These are phyloP conservation scores for Bubalus kerabau DNA, from an alignment of 2,113 vertebrate species.

Conservation along the genomic window DNA sequence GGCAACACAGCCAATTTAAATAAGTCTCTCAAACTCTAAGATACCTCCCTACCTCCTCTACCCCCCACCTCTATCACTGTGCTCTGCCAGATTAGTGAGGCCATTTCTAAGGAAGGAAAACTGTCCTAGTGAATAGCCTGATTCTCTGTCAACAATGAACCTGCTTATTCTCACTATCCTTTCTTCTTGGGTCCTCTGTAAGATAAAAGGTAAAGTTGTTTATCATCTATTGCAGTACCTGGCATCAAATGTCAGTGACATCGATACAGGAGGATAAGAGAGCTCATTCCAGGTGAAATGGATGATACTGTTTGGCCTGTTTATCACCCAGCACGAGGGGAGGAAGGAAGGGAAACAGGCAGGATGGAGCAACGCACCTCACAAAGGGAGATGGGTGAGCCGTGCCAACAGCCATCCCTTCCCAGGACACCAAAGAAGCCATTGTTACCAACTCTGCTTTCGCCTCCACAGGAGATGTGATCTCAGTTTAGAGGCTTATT, in stretches of 20 bases:
- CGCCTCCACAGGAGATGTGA: not conserved
- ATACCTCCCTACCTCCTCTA: fast-evolving
- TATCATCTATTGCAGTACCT: not conserved
- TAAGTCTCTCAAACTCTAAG: not conserved
- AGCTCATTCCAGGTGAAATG: constrained; percentile 54
- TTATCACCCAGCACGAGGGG: not conserved
- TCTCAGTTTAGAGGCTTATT: not conserved
- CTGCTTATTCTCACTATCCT: constrained; percentile 3
- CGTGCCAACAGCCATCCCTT: not conserved
- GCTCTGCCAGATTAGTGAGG: not conserved
- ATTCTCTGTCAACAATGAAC: constrained; percentile 7
- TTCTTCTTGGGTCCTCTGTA: not conserved
- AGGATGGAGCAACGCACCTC: not conserved
- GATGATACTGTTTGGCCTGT: not conserved
- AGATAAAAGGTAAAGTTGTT: not conserved
- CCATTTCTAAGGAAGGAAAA: not conserved
- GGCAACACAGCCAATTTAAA: not conserved
- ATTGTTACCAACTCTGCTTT: constrained; percentile 20
- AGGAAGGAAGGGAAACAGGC: constrained; percentile 33
- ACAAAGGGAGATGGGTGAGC: not conserved
- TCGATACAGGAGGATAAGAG: constrained; percentile 21
- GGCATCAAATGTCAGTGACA: constrained; percentile 58
- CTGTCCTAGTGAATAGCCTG: not conserved
- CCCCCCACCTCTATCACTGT: not conserved
- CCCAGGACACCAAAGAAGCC: constrained; percentile 45